A percentile compares a stretch with the other conserved stretches of the same genome.
Conservation (phyloP, 2,888 invertebrate genomes). For the Lepidonotus clava region DNA sequence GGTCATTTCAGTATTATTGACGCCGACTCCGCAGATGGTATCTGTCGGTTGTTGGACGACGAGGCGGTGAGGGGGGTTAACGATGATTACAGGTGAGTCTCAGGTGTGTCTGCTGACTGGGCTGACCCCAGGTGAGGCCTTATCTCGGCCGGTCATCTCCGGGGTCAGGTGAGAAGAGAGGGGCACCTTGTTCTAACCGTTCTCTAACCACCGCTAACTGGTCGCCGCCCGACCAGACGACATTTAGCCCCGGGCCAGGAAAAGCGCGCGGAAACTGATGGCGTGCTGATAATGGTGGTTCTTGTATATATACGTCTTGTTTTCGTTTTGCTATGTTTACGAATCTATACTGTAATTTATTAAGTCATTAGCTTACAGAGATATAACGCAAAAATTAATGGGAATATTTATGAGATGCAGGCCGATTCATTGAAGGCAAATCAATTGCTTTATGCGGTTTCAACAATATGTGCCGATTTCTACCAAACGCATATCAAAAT, state of each 20-base stretch:
- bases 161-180: background rate
- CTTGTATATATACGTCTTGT: too few species aligned
- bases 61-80: background rate
- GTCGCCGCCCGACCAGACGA: background rate
- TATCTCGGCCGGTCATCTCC: background rate
- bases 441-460: too few species aligned
- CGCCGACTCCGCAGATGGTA: slow-evolving; percentile 1
- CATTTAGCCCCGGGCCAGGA: background rate
- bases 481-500: too few species aligned
- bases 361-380: too few species aligned
- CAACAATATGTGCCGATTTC: too few species aligned
- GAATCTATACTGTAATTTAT: too few species aligned
- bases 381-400: too few species aligned
- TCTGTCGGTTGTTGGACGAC: background rate
- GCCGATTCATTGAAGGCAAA: too few species aligned
- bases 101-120: background rate
- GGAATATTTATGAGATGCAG: too few species aligned
- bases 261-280: slow-evolving; percentile 9
- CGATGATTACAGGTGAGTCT: slow-evolving; percentile 7
- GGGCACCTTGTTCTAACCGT: background rate
- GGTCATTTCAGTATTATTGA: too few species aligned
- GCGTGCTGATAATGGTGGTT: too few species aligned
- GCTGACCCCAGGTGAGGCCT: background rate
- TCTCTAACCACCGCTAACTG: background rate
- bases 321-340: too few species aligned